A percentile compares a stretch with the other conserved stretches of the same genome.
Evolutionary conservation across 1,140 invertebrate species (phyloP).

Genomic region (Galendromus occidentalis): DNA sequence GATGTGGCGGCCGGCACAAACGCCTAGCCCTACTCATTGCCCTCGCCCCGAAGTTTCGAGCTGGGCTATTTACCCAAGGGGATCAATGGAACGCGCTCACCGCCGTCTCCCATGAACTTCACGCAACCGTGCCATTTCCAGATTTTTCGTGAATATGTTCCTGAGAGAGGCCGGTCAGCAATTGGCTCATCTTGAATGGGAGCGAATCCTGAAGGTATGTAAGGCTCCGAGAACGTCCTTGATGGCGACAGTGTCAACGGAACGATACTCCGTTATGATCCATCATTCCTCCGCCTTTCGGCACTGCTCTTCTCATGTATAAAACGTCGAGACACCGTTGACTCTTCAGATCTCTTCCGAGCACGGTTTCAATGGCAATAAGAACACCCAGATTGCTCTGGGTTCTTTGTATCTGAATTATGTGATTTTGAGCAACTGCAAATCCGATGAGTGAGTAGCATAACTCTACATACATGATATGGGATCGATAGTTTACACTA

Average conservation of each 20-base stretch:
- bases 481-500: no score
- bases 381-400: not conserved
- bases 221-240: not conserved
- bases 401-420: not conserved
- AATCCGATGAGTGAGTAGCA: not conserved
- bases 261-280: no score
- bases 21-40: no score
- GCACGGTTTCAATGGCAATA: slow-evolving; percentile 4
- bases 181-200: not conserved
- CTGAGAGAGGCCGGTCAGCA: not conserved
- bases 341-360: not conserved
- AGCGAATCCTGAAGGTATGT: slow-evolving; percentile 1
- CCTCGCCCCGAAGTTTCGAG: no score
- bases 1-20: no score
- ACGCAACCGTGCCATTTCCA: not conserved
- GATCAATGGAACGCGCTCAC: no score
- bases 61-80: no score
- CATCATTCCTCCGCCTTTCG: no score
- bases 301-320: no score
- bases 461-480: no score
- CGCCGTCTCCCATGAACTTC: no score
- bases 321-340: not conserved
- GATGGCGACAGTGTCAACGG: not conserved
- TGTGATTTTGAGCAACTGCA: not conserved
- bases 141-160: slow-evolving; percentile 7